Conservation (phyloP, 2,113 vertebrate genomes). For the Mastomys natalensis region DNA sequence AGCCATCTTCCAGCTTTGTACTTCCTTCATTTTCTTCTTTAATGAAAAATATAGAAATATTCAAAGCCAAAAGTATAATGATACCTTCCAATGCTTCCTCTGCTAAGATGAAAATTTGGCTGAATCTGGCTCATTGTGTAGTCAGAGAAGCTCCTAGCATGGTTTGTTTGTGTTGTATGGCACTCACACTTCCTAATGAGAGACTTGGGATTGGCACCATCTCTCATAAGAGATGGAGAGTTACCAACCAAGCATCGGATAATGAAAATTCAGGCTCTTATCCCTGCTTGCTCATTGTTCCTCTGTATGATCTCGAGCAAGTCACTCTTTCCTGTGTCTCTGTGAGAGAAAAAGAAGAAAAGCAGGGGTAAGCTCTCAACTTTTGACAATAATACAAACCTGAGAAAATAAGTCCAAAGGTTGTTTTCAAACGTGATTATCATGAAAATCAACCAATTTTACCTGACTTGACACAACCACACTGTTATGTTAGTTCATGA, state of each 20-base stretch:
- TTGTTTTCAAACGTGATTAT: neutral
- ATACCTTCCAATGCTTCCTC: neutral
- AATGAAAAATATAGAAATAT: neutral
- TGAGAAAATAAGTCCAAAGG: constrained; percentile 11
- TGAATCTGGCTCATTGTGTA: neutral
- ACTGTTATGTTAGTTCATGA: neutral
- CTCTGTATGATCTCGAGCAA: neutral
- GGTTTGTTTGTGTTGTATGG: neutral
- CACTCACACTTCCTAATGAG: neutral
- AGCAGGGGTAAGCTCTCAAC: neutral
- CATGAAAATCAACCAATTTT: constrained; percentile 5
- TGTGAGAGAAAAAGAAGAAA: constrained; percentile 8
- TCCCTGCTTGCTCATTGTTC: too few relatives aligned
- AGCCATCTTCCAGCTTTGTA: neutral
- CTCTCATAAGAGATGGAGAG: neutral
- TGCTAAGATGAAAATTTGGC: neutral
- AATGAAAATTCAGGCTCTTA: neutral
- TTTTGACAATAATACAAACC: neutral
- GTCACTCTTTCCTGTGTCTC: neutral
- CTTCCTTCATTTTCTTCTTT: constrained; percentile 30
- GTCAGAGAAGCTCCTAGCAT: neutral
- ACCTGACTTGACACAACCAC: neutral
- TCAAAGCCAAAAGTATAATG: neutral
- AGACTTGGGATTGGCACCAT: neutral
- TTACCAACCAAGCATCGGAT: neutral